A percentile compares a stretch with the other conserved stretches of the same genome.
Conservation (phyloP, 2,797 vertebrate species). For the Mycteria americana region DNA sequence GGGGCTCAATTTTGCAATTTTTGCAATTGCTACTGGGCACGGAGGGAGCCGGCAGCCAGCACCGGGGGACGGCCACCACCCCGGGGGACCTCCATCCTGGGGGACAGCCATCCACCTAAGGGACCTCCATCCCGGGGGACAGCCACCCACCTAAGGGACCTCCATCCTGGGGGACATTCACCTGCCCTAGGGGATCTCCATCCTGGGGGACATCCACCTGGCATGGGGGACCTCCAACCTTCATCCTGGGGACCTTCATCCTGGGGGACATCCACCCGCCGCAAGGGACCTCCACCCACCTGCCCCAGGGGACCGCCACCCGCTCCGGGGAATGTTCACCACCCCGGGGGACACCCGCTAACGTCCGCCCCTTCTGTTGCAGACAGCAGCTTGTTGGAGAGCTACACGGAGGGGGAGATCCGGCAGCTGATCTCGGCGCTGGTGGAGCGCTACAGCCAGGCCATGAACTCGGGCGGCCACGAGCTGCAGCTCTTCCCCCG, state of each 20-base stretch:
- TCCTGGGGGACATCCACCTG: accelerated
- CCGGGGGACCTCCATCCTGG: not conserved
- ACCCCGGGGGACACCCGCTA: accelerated
- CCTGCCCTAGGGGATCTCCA: not conserved
- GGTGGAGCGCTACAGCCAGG: constrained; percentile 78
- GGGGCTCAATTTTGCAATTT: not conserved
- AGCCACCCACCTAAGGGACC: not conserved
- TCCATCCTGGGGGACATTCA: not conserved
- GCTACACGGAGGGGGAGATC: constrained; percentile 91
- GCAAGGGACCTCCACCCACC: not conserved
- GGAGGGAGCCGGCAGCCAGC: not conserved
- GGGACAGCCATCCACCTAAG: accelerated
- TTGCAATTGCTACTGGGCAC: accelerated
- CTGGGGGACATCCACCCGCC: too few species aligned
- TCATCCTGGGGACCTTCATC: not conserved
- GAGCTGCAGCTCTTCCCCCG: constrained; percentile 64
- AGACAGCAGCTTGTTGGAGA: constrained; percentile 87
- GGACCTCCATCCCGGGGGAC: not conserved
- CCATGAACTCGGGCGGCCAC: constrained; percentile 65
- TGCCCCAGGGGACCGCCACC: not conserved
- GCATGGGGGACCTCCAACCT: too few species aligned
- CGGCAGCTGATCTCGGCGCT: constrained; percentile 84
- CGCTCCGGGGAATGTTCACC: not conserved
- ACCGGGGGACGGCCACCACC: accelerated
- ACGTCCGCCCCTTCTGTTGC: not conserved